Conservation (phyloP, 2,888 invertebrate genomes). For the Tupiocoris notatus region DNA sequence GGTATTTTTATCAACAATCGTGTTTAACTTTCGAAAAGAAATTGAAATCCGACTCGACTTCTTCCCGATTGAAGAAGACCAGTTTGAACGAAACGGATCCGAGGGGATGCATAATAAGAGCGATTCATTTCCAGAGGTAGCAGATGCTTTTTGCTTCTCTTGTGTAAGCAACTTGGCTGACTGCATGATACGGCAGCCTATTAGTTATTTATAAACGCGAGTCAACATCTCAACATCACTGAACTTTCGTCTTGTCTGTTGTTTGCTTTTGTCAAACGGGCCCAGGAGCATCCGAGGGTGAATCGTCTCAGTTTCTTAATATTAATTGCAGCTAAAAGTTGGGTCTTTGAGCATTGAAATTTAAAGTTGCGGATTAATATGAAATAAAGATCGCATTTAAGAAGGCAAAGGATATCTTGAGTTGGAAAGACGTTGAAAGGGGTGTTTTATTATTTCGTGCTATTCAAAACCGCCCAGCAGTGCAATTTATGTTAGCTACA, state of each 20-base stretch:
- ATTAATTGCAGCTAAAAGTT: slow-evolving; percentile 20
- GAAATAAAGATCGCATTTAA: slow-evolving; percentile 19
- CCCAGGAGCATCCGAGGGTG: neutral
- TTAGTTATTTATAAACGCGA: slow-evolving; percentile 36
- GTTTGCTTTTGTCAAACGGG: slow-evolving; percentile 14
- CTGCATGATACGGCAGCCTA: slow-evolving; percentile 3
- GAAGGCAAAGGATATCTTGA: neutral
- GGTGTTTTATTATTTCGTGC: neutral
- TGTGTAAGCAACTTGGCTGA: slow-evolving; percentile 29
- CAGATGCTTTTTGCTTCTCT: slow-evolving; percentile 4
- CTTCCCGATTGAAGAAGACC: slow-evolving; percentile 17
- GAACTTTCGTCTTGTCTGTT: neutral
- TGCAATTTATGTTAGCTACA: no score
- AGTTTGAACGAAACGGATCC: slow-evolving; percentile 31
- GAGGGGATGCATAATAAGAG: slow-evolving; percentile 27
- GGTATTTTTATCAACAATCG: neutral
- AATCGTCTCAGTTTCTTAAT: slow-evolving; percentile 13
- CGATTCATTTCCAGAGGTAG: slow-evolving; percentile 14
- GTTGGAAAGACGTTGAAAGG: neutral
- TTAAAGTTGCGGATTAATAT: neutral
- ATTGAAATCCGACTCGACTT: slow-evolving; percentile 41
- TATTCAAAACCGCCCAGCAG: no score
- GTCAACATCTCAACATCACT: slow-evolving; percentile 24
- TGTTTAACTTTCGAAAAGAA: slow-evolving; percentile 22
- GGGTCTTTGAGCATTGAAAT: slow-evolving; percentile 1